Percentiles rank a stretch among this genome's conserved stretches.
phyloP scores from a whole-genome alignment of 2,797 vertebrate genomes.

The Balearica regulorum region DNA sequence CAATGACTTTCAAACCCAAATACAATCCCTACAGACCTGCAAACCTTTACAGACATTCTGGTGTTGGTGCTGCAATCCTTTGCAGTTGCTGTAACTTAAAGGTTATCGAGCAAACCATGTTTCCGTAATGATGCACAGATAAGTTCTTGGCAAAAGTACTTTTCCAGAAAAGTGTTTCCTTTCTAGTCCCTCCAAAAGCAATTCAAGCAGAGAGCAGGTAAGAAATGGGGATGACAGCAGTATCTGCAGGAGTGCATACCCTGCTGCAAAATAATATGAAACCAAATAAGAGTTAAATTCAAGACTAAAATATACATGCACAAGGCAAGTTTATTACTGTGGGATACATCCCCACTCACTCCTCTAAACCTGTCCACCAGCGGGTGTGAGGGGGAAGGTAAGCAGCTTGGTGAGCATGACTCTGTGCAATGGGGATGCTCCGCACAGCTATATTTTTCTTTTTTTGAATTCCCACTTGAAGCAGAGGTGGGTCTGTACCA shows the following conservation, averaged over 20 bases:
- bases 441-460: neutral
- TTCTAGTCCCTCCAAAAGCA: neutral
- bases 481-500: constrained; percentile 6
- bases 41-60: neutral
- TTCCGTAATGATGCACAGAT: neutral
- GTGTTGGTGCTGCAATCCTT: neutral
- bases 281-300: neutral
- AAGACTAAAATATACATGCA: neutral
- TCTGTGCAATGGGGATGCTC: neutral
- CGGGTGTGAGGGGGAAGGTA: neutral
- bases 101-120: neutral
- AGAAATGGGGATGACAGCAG: neutral
- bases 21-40: neutral
- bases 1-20: neutral
- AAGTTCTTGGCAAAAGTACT: neutral
- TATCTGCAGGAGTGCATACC: neutral
- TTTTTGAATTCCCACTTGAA: neutral
- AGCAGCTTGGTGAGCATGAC: neutral
- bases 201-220: neutral
- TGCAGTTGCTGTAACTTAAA: neutral
- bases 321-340: neutral
- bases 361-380: neutral
- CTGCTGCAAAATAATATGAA: neutral
- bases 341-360: neutral
- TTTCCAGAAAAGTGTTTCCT: neutral